Evolutionary conservation across 2,113 vertebrate genomes (phyloP), one percentile per base, ranked within the genome.

Genomic region (Azemiops feae): DNA sequence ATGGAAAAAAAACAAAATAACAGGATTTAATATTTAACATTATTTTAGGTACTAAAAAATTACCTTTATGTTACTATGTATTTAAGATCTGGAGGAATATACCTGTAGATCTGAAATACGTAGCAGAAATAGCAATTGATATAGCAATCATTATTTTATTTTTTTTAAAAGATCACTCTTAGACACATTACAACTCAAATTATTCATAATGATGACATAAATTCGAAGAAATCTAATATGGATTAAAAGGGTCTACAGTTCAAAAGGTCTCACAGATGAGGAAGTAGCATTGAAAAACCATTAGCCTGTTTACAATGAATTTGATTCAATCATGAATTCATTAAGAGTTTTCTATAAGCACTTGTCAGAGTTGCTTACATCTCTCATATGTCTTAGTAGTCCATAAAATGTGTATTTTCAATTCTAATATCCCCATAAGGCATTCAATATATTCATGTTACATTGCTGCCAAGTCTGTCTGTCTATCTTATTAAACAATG

Each of bases 311-410:
- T 92, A 94, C 94, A 94, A 94, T 88, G 3, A 93, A 87, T 87
- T n/a, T 30, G 12, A 93, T 91, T 94, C 39, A 94, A 25, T 92
- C 39, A 94, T 10, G 81, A 93, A 54, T 34, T 96, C 93, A 87
- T 60, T 91, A 96, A 11, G 55, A 87, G 86, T 89, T 92, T 50
- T 95, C 96, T 92, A 92, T 39, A 94, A 96, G 50, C 94, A 93
- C 88, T 94, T 5, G 5, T 93, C 88, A 0, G 0, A 96, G 94
- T n/a, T 91, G 53, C 94, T 91, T 74, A 93, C 88, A 85, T 88
- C 92, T 93, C 92, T 91, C 81, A 92, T 95, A 94, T 94, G 94
- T 93, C 96, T 91, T 50, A 95, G 86, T 88, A 91, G 94, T 89
- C 87, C 18, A 94, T 95, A 94, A 92, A 39, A 94, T 0, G 95